phyloP scores from a whole-genome alignment of 2,888 invertebrate species.

The Isotomurus palustris region DNA sequence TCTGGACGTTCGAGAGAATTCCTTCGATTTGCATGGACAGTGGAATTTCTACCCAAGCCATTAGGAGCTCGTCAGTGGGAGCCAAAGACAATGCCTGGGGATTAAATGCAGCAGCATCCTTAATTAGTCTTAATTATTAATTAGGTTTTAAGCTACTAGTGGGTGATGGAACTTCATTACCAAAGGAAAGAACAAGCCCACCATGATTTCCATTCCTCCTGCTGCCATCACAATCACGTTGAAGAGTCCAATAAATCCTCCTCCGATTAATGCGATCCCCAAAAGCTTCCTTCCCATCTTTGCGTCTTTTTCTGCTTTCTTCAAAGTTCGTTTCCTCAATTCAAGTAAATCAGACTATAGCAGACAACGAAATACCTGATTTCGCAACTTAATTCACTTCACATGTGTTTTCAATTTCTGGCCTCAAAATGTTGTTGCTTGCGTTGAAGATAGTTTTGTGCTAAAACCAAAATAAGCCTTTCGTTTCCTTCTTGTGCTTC shows the following conservation, averaged over 20 bases:
- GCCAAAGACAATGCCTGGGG: slow-evolving; percentile 19
- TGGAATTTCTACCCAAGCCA: slow-evolving; percentile 28
- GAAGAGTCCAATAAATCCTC: slow-evolving; percentile 19
- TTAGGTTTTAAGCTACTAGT: not conserved
- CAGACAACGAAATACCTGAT: too few relatives aligned
- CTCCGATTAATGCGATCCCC: slow-evolving; percentile 19
- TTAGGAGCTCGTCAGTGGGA: slow-evolving; percentile 18
- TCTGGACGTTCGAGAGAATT: slow-evolving; percentile 5
- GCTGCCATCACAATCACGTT: slow-evolving; percentile 22
- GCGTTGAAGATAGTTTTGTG: too few relatives aligned
- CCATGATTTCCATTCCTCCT: slow-evolving; percentile 28
- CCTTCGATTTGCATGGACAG: slow-evolving; percentile 11
- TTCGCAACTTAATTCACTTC: too few relatives aligned
- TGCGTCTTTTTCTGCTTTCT: not conserved
- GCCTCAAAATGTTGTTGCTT: too few relatives aligned
- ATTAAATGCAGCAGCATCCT: not conserved
- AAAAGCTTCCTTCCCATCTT: slow-evolving; percentile 27
- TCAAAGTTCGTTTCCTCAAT: not conserved
- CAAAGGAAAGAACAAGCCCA: slow-evolving; percentile 22
- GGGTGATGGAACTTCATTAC: too few relatives aligned
- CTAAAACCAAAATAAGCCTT: too few relatives aligned
- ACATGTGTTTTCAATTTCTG: too few relatives aligned
- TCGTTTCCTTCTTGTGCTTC: too few relatives aligned
- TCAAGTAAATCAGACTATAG: too few relatives aligned
- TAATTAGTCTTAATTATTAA: not conserved